Conservation (phyloP, 92 coral and sea anemone species). For the Zoanthus solanderi region DNA sequence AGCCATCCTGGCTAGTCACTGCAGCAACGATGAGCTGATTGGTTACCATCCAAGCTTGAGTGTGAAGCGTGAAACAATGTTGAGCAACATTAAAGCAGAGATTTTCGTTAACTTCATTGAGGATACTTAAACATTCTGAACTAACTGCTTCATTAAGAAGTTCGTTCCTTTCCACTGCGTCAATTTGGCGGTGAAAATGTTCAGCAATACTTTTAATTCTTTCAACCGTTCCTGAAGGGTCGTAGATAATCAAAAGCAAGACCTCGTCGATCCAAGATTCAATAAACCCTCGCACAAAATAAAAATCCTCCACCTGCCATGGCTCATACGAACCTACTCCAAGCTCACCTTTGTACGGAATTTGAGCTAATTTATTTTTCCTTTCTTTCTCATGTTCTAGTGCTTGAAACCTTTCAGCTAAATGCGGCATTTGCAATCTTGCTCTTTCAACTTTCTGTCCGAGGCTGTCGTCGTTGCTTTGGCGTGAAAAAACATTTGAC, state of each 20-base stretch:
- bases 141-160: conserved; percentile 43
- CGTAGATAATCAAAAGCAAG: conserved; percentile 66
- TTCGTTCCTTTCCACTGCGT: conserved; percentile 58
- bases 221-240: conserved; percentile 42
- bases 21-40: conserved; percentile 63
- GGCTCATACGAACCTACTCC: conserved; percentile 87
- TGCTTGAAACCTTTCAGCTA: conserved; percentile 53
- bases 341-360: conserved; percentile 81
- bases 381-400: conserved; percentile 55
- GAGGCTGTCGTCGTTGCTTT: conserved; percentile 43
- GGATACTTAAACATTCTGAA: conserved; percentile 47
- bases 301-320: conserved; percentile 85
- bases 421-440: conserved; percentile 63
- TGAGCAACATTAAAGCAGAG: conserved; percentile 55
- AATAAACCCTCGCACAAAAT: conserved; percentile 82
- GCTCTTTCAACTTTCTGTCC: conserved; percentile 59
- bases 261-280: conserved; percentile 80
- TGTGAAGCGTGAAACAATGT: conserved; percentile 59
- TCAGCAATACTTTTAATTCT: conserved; percentile 40
- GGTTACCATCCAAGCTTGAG: conserved; percentile 54
- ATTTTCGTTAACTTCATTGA: conserved; percentile 65
- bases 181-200: conserved; percentile 65
- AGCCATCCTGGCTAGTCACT: conserved; percentile 20
- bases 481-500: conserved; percentile 45
- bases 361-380: conserved; percentile 41